Evolutionary conservation across 2,888 invertebrate species (phyloP), one percentile per base, ranked within the genome.

Genomic region (Podabrus alpinus): DNA sequence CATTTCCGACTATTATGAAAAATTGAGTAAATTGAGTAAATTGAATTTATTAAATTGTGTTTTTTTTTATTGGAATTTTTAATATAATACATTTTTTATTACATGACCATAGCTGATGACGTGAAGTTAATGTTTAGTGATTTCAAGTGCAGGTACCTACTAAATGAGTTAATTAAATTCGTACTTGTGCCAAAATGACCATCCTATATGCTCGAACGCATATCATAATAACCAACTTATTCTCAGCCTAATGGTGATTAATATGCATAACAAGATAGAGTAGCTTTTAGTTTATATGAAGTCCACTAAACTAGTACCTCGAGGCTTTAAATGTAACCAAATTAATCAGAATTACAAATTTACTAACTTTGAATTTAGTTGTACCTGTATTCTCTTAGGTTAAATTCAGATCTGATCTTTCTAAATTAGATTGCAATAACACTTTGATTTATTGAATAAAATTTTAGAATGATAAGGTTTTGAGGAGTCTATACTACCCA

Each of bases 261-360:
- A 79, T 80, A 80, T 80, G 78, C 78, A 80, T 80, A 79, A 79
- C 76, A 69, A 78, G 77, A 77, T 76, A 76, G 73, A 75, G 77
- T 75, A 75, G 72, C 75, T 75, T 70, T 75, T 73, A 73, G 75
- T 75, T 75, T 75, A 75, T 72, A 70, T 62, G 68, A 72, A 75
- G 59, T 75, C 75, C 72, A 72, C 72, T 74, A 74, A 74, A 74
- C 71, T 75, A 68, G 70, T 70, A 69, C 70, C 75, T 72, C 15
- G 72, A 72, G 75, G 75, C 70, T 75, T 76, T 74, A 78, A 80
- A 77, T 77, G 80, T 74, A 79, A 79, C 70, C 68, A 77, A 79
- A 80, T 81, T 81, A 81, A 80, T 81, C 81, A 80, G 81, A 80
- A 81, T 81, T 81, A 80, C 81, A 79, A 80, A 81, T 80, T 79